Evolutionary conservation across 1,140 invertebrate genomes (phyloP).

Genomic region (Elymnias hypermnestra): DNA sequence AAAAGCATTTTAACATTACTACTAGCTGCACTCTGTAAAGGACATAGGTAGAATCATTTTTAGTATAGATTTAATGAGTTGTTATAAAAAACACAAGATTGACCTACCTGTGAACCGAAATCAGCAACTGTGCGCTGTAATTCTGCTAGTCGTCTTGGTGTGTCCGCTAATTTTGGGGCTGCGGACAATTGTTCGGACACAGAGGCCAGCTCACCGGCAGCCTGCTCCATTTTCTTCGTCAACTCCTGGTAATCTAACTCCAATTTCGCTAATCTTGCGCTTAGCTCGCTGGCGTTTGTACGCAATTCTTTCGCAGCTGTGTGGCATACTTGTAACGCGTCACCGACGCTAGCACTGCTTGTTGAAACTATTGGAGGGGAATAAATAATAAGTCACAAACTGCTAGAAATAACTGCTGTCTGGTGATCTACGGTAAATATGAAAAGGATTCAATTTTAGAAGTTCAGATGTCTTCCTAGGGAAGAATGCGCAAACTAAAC

Average conservation of each 20-base stretch:
- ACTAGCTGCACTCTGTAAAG: too few species aligned
- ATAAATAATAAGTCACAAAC: too few species aligned
- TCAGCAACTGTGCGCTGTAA: constrained; percentile 76
- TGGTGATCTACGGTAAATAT: too few species aligned
- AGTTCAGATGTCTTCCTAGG: too few species aligned
- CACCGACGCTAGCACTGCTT: constrained; percentile 79
- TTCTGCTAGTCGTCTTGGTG: constrained; percentile 74
- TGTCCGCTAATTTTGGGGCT: constrained; percentile 77
- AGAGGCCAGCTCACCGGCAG: constrained; percentile 71
- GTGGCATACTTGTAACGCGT: constrained; percentile 80
- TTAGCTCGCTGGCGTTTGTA: constrained; percentile 78
- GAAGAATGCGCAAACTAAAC: too few species aligned
- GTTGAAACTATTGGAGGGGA: constrained; percentile 77
- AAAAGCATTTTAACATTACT: too few species aligned
- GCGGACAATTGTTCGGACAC: constrained; percentile 77
- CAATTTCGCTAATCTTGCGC: constrained; percentile 63
- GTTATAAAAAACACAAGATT: too few species aligned
- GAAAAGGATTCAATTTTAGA: too few species aligned
- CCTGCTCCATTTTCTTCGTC: constrained; percentile 37
- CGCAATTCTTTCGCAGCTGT: constrained; percentile 78
- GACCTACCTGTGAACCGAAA: constrained; percentile 78
- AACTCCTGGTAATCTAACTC: constrained; percentile 45
- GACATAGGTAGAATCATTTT: too few species aligned
- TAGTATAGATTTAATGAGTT: too few species aligned
- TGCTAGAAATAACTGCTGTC: too few species aligned